Conservation (phyloP, 1,140 invertebrate species). For the Uloborus diversus region DNA sequence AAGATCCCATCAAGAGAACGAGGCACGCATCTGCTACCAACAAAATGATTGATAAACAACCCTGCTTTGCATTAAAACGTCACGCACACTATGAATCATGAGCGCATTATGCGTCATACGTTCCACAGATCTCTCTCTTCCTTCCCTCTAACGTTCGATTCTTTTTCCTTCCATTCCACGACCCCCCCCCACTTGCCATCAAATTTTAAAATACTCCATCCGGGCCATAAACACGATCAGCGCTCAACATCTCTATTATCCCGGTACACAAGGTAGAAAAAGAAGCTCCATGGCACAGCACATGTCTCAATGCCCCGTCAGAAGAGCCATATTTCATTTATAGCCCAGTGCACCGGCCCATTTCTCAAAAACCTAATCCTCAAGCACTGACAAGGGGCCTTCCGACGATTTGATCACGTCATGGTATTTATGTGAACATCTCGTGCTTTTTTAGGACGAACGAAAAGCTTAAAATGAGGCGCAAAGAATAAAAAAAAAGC, state of each 20-base stretch:
- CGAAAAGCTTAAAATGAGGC: neutral
- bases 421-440: slow-evolving; percentile 24
- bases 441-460: slow-evolving; percentile 15
- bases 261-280: neutral
- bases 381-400: slow-evolving; percentile 3
- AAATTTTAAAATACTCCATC: neutral
- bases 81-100: slow-evolving; percentile 5
- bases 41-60: slow-evolving; percentile 22
- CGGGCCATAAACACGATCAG: slow-evolving; percentile 30
- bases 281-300: neutral
- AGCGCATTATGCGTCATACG: neutral
- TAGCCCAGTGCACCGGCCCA: slow-evolving; percentile 2
- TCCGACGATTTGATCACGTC: slow-evolving; percentile 23
- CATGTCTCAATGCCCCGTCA: slow-evolving; percentile 41
- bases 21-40: neutral
- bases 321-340: slow-evolving; percentile 46
- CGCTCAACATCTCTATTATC: slow-evolving; percentile 46
- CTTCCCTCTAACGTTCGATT: neutral
- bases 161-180: neutral
- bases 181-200: neutral
- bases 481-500: neutral
- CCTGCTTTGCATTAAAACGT: slow-evolving; percentile 10
- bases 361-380: slow-evolving; percentile 26
- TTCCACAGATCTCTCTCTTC: slow-evolving; percentile 4
- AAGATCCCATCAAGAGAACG: no score